Base-by-base conservation (phyloP, 2,113 vertebrate species). In the Steatornis caripensis region DNA sequence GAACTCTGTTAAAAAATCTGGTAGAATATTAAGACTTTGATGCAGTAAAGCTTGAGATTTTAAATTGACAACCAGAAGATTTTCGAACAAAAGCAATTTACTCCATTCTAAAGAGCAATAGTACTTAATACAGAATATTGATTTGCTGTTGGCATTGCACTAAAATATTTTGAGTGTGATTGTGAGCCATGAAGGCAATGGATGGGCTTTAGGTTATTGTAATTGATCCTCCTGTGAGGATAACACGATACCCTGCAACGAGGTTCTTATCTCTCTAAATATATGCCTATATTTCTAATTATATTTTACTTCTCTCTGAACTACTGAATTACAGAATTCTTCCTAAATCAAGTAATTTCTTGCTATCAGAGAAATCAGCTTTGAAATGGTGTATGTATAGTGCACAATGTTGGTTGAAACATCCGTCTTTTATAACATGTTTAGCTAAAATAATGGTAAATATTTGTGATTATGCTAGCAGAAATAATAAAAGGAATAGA, bases 361-460 rank as follows among this genome's bases (percentile, higher is more conserved):
- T 88, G 8, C 41, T n/a, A 9, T 86, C 22, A 95, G 77, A 97
- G 80, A 93, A 91, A 80, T 62, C 19, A 64, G n/a, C 39, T 69
- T 58, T 48, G 37, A 75, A 29, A 39, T 89, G 68, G 32, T 62
- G 0, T 68, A 71, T 66, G 69, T 62, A 82, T 39, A 80, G 36
- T 34, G 49, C 37, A 43, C 36, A 82, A 86, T 24, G 12, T 5
- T 75, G 21, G 20, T 77, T 69, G 48, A 79, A 86, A 29, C 62
- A 89, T 78, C 53, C n/a, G 68, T 90, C 37, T 93, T 97, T 87
- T 30, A 91, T 65, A 94, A 80, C 6, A 45, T 53, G 2, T 77
- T 97, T 97, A 96, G 27, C 71, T 84, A 74, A 96, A 95, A 87
- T 48, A 89, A 51, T 72, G 17, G 15, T 81, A 97, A 95, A 65